Evolutionary conservation across 2,113 vertebrate genomes (phyloP), one percentile per base, ranked within the genome.

Genomic region (Ammodytes marinus): DNA sequence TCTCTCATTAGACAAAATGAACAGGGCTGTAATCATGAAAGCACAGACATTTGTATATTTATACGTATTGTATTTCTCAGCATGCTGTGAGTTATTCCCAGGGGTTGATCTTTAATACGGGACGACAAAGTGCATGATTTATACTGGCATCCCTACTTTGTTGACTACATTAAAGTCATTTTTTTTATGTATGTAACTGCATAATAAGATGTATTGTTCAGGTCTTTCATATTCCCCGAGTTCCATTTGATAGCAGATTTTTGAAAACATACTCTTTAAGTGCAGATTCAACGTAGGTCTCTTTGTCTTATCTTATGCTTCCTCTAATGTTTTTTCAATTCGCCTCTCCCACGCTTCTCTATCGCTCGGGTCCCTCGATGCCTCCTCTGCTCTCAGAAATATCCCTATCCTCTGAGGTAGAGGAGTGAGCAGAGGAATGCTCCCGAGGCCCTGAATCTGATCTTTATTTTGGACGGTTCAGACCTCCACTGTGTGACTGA

Each of bases 341-440:
- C 15, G 68, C 57, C 54, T 88, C 57, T 66, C 79, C 80, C 78
- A 80, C 72, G 39, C 82, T 59, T 27, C 40, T 40, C 6, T 13
- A 63, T 57, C 35, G 49, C 53, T 79, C 65, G 19, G 27, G 74
- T 79, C 73, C 83, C 73, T 74, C 46, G 46, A 65, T 53, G 87
- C 60, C 69, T 88, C 86, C 65, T 83, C 84, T 80, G 65, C 85
- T 88, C 75, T 76, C 86, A 80, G 70, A 88, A 88, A 86, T 91
- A 87, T 80, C 53, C 65, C 40, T 83, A 72, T 82, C 69, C 76
- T 83, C 74, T 79, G 85, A 88, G 78, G 76, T 63, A 68, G 59
- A 69, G 73, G 19, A 69, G 71, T 27, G 73, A 86, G 45, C 67
- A 15, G 54, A 73, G 76, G 55, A 83, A 75, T 80, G 65, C 77